Percentiles rank a stretch among this genome's conserved stretches.
These are phyloP conservation scores for Scaptomyza hsui DNA, from an alignment of 1,140 invertebrate species.

Conservation along the genomic window DNA sequence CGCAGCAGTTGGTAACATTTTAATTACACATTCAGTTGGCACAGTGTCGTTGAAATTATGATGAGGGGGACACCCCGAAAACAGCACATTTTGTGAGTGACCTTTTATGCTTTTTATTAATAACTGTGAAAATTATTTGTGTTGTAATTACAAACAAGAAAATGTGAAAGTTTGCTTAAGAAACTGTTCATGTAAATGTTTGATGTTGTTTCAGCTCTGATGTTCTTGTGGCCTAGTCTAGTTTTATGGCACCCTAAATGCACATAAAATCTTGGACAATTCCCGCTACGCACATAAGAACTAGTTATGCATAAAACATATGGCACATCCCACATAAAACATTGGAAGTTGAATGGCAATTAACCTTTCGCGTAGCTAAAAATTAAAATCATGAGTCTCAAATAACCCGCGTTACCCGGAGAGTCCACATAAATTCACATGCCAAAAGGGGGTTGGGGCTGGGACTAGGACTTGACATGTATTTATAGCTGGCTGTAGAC, in stretches of 20 bases:
- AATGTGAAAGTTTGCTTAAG: constrained; percentile 15
- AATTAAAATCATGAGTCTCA: constrained; percentile 74
- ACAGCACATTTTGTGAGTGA: constrained; percentile 9
- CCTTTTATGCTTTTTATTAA: constrained; percentile 34
- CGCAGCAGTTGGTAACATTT: constrained; percentile 60
- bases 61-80: constrained; percentile 18
- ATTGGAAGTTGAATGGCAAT: constrained; percentile 80
- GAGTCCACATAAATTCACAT: constrained; percentile 61
- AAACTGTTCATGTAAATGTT: constrained; percentile 4
- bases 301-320: constrained; percentile 54
- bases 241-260: constrained; percentile 69
- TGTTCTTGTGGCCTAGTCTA: constrained; percentile 35
- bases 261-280: constrained; percentile 70
- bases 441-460: not conserved
- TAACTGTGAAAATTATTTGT: constrained; percentile 55
- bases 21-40: constrained; percentile 79
- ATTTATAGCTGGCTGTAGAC: constrained; percentile 75
- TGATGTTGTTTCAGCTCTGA: constrained; percentile 1
- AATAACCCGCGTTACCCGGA: constrained; percentile 63
- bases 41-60: constrained; percentile 52
- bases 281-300: constrained; percentile 65
- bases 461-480: constrained; percentile 64
- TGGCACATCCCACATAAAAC: constrained; percentile 38
- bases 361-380: constrained; percentile 62
- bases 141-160: constrained; percentile 27